Evolutionary conservation across 1,140 invertebrate species (phyloP), one percentile per base, ranked within the genome.

Genomic region (Octopus sinensis): DNA sequence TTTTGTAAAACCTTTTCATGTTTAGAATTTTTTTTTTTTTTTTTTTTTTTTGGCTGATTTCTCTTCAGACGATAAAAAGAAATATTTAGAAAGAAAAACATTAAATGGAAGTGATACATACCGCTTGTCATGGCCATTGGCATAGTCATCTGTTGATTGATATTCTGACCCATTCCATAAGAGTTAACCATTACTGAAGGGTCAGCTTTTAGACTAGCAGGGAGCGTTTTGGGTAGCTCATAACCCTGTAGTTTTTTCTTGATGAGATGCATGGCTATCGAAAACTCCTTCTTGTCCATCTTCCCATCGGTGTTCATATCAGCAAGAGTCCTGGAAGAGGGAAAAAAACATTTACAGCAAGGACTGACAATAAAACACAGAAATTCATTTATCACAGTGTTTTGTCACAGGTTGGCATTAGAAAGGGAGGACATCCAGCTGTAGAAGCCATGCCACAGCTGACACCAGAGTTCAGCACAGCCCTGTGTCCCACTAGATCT

Each of bases 221-320:
- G 97, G 78, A 99, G 91, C 6, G 92, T 90, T 88, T 95, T 94
- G 2, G 97, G 97, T 81, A 99, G 92, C 89, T 98, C 96, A 90
- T 95, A 94, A 17, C 97, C 97, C 84, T 96, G 93, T 30, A 91
- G 92, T 91, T 98, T 98, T 80, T 98, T 92, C 90, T 96, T 96
- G 78, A 99, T 99, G 76, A 99, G 93, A 93, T 98, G 98, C 91
- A 97, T 98, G 77, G 98, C 98, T 86, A 99, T 98, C 79, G 96
- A 97, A 90, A 99, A 99, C 91, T 99, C 98, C 88, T 95, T 95
- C 77, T 96, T 94, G 90, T 99, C 96, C 94, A 99, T 95, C 92
- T 96, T 96, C 0, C 98, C 98, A 94, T 99, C 98, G 73, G 95
- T 94, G 92, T 99, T 97, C 79, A 96, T 95, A 91, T 99, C 98